A percentile compares a stretch with the other conserved stretches of the same genome.
Evolutionary conservation across 2,113 vertebrate genomes (phyloP).

Genomic region (Genyomyrus donnyi): DNA sequence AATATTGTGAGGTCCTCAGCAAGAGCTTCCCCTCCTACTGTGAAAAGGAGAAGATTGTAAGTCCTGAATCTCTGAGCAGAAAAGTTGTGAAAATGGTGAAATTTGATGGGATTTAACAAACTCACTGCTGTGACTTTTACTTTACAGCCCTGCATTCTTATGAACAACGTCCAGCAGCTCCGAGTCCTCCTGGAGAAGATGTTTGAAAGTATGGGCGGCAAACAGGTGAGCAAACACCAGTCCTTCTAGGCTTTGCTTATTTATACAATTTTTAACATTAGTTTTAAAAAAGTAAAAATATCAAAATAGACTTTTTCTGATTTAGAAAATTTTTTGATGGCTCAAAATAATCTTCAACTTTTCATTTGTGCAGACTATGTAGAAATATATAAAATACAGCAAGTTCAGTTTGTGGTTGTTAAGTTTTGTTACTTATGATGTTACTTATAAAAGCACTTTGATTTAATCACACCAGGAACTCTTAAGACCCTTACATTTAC

Average conservation of each 20-base stretch:
- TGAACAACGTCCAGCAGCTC: slow-evolving; percentile 94
- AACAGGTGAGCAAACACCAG: slow-evolving; percentile 65
- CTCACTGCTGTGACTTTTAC: neutral
- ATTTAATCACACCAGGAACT: neutral
- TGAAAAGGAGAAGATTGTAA: slow-evolving; percentile 88
- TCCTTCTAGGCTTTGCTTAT: neutral
- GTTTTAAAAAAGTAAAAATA: neutral
- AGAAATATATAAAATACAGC: neutral
- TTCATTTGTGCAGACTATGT: neutral
- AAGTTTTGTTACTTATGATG: neutral
- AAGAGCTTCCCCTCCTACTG: slow-evolving; percentile 83
- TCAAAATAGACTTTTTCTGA: neutral
- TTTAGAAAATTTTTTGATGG: neutral
- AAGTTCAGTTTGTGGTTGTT: neutral
- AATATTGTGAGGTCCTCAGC: slow-evolving; percentile 82
- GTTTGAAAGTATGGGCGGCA: slow-evolving; percentile 98
- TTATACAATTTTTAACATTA: neutral
- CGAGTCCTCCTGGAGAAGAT: slow-evolving; percentile 94
- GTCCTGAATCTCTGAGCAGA: slow-evolving; percentile 24
- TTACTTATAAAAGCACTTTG: neutral
- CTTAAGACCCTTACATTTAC: neutral
- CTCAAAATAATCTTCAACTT: neutral
- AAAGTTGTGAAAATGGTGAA: neutral
- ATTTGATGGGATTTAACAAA: neutral
- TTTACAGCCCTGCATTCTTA: slow-evolving; percentile 78